These are phyloP conservation scores for Falco peregrinus DNA, from an alignment of 2,797 vertebrate genomes.

Conservation along the genomic window DNA sequence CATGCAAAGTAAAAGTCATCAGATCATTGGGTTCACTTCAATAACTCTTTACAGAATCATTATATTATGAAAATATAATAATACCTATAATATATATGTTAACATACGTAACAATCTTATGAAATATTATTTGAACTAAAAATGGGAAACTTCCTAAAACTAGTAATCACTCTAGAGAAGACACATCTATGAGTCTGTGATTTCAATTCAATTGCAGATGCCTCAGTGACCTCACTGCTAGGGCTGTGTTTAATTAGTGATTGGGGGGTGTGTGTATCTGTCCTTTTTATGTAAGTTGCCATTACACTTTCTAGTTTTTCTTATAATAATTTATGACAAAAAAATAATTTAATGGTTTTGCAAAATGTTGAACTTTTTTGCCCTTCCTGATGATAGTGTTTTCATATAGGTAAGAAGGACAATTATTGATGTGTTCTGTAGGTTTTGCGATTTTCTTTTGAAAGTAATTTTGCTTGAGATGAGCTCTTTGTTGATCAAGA, in stretches of 20 bases:
- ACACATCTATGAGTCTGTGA: background rate
- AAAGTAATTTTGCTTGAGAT: background rate
- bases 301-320: background rate
- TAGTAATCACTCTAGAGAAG: background rate
- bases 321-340: background rate
- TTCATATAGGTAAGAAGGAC: background rate
- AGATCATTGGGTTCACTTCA: background rate
- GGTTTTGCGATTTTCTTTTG: background rate
- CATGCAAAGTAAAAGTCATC: background rate
- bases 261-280: background rate
- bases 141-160: background rate
- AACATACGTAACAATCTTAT: background rate
- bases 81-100: background rate
- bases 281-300: background rate
- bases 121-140: background rate
- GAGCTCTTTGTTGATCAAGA: background rate
- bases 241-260: background rate
- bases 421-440: background rate
- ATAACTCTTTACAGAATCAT: background rate
- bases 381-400: background rate
- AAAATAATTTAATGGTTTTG: background rate
- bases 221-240: background rate
- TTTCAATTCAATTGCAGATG: background rate
- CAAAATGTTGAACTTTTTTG: background rate
- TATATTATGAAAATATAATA: background rate